Conservation (phyloP, 2,797 vertebrate genomes). For the Amniataba percoides region DNA sequence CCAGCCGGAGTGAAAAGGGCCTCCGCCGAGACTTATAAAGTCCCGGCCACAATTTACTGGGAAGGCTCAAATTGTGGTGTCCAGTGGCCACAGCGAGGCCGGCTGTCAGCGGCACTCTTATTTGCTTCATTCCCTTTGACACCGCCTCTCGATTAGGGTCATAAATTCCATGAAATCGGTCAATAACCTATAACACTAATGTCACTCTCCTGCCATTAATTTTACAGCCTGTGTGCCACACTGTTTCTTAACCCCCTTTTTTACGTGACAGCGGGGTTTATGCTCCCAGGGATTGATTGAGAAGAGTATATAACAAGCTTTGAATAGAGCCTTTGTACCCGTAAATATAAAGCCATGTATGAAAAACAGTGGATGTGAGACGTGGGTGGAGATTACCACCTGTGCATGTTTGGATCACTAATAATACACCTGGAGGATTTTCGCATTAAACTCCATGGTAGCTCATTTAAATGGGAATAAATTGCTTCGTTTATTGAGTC, state of each 20-base stretch:
- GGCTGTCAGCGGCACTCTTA: constrained; percentile 73
- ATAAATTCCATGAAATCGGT: constrained; percentile 83
- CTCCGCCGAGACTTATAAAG: constrained; percentile 74
- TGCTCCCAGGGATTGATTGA: constrained; percentile 71
- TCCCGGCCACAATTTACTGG: constrained; percentile 70
- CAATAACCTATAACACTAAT: constrained; percentile 88
- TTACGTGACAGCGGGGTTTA: constrained; percentile 69
- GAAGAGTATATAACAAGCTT: constrained; percentile 75
- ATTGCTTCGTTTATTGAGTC: neutral
- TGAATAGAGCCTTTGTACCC: constrained; percentile 63
- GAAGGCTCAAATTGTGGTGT: constrained; percentile 65
- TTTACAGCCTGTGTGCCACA: constrained; percentile 77
- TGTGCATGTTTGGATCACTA: neutral
- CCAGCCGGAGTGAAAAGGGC: constrained; percentile 41
- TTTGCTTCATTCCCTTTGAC: constrained; percentile 80
- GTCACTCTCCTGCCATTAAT: constrained; percentile 81
- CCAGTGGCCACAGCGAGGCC: constrained; percentile 54
- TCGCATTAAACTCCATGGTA: neutral
- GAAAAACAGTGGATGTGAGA: neutral
- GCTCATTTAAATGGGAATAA: neutral
- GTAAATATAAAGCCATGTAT: constrained; percentile 54
- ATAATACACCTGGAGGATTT: neutral
- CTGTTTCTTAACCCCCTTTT: constrained; percentile 72
- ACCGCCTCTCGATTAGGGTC: constrained; percentile 81
- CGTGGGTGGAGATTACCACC: neutral